Evolutionary conservation across 2,113 vertebrate genomes (phyloP).

Genomic region (Seriola rivoliana): DNA sequence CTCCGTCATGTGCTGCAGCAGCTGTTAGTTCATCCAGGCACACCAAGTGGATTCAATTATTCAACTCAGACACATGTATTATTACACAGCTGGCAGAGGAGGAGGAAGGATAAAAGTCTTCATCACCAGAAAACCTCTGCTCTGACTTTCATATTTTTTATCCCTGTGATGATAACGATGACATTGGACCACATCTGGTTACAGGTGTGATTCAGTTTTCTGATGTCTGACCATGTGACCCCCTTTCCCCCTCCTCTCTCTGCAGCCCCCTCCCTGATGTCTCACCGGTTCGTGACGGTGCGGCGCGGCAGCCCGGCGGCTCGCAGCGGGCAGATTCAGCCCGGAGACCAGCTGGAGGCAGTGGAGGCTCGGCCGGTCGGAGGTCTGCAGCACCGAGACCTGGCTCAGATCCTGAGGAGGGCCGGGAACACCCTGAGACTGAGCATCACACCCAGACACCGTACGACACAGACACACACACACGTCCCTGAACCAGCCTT

Average conservation of each 20-base stretch:
- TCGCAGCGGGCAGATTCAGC: conserved; percentile 82
- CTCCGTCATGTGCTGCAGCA: not conserved
- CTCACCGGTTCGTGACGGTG: conserved; percentile 84
- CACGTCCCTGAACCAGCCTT: not conserved
- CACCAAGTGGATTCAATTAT: too few species aligned
- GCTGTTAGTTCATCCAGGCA: too few species aligned
- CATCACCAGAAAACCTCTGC: too few species aligned
- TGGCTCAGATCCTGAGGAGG: conserved; percentile 84
- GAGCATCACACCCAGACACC: conserved; percentile 77
- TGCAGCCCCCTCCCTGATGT: conserved; percentile 77
- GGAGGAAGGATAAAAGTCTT: too few species aligned
- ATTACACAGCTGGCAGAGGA: too few species aligned
- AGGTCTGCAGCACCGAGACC: conserved; percentile 80
- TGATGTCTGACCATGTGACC: not conserved
- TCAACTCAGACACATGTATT: too few species aligned
- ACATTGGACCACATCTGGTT: not conserved
- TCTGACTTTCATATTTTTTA: not conserved
- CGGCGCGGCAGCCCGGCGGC: conserved; percentile 84
- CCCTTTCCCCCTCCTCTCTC: not conserved
- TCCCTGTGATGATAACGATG: too few species aligned
- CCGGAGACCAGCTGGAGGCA: conserved; percentile 83
- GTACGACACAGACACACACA: conserved; percentile 27
- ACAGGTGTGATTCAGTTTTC: not conserved
- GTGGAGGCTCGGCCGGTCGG: conserved; percentile 79
- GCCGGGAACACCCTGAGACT: conserved; percentile 85